Evolutionary conservation across 1,140 invertebrate species (phyloP).

Genomic region (Dreissena rostriformis): DNA sequence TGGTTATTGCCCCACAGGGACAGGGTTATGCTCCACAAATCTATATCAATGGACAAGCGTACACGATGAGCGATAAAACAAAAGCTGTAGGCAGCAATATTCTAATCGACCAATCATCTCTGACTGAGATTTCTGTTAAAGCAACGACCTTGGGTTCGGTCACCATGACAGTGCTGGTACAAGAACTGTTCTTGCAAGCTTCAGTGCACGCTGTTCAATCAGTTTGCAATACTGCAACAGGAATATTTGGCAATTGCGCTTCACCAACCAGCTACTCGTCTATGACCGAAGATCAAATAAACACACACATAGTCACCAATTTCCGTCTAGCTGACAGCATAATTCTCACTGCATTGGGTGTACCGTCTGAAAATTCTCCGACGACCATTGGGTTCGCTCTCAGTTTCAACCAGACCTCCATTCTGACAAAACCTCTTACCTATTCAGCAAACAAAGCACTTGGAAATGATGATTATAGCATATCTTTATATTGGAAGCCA

Average conservation of each 20-base stretch:
- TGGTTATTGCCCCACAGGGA: constrained; percentile 47
- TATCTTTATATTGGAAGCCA: constrained; percentile 63
- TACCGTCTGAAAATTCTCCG: not conserved
- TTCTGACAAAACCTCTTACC: constrained; percentile 42
- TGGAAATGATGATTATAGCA: constrained; percentile 47
- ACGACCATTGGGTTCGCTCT: constrained; percentile 59
- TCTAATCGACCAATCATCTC: constrained; percentile 7
- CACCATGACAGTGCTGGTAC: constrained; percentile 18
- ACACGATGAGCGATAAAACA: constrained; percentile 7
- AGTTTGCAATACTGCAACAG: constrained; percentile 40
- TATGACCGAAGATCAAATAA: constrained; percentile 32
- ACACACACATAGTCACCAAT: constrained; percentile 18
- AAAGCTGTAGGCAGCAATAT: not conserved
- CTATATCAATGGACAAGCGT: constrained; percentile 45
- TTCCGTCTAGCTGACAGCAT: constrained; percentile 39
- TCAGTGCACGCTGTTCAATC: constrained; percentile 9
- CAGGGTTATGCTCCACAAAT: constrained; percentile 37
- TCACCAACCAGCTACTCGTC: constrained; percentile 11
- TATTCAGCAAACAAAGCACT: constrained; percentile 12
- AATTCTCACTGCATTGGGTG: constrained; percentile 24
- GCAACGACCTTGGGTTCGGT: constrained; percentile 18
- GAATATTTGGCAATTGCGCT: constrained; percentile 59
- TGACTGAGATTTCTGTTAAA: constrained; percentile 36
- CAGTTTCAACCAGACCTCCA: constrained; percentile 62
- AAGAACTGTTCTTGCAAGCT: constrained; percentile 45